phyloP scores from a whole-genome alignment of 2,113 vertebrate species.

The Fulica atra region DNA sequence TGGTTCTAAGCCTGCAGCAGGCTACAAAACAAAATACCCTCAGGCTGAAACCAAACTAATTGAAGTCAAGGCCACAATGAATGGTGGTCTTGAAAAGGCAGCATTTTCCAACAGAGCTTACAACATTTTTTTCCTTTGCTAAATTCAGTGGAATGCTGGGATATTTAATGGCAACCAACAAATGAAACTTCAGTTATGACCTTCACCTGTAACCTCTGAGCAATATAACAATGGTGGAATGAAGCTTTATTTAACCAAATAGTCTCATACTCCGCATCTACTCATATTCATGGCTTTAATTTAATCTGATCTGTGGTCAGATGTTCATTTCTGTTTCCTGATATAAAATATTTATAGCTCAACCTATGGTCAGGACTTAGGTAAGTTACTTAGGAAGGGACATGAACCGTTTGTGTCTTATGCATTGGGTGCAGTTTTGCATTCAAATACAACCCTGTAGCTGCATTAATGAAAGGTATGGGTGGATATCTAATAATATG shows the following conservation, averaged over 20 bases:
- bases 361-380: neutral
- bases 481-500: neutral
- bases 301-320: neutral
- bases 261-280: neutral
- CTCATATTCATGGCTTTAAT: neutral
- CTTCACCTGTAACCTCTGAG: neutral
- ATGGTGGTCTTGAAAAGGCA: neutral
- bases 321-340: neutral
- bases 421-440: neutral
- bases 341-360: neutral
- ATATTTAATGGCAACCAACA: neutral
- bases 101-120: neutral
- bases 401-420: neutral
- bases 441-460: neutral
- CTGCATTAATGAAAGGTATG: neutral
- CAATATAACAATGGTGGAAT: neutral
- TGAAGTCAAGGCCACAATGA: neutral
- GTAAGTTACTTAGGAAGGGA: neutral
- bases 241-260: neutral
- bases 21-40: neutral
- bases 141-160: neutral
- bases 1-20: neutral
- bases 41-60: neutral
- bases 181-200: neutral
- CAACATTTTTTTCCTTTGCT: neutral